A percentile compares a stretch with the other conserved stretches of the same genome.
Evolutionary conservation across 1,140 invertebrate species (phyloP).

Genomic region (Drosophila lowei): DNA sequence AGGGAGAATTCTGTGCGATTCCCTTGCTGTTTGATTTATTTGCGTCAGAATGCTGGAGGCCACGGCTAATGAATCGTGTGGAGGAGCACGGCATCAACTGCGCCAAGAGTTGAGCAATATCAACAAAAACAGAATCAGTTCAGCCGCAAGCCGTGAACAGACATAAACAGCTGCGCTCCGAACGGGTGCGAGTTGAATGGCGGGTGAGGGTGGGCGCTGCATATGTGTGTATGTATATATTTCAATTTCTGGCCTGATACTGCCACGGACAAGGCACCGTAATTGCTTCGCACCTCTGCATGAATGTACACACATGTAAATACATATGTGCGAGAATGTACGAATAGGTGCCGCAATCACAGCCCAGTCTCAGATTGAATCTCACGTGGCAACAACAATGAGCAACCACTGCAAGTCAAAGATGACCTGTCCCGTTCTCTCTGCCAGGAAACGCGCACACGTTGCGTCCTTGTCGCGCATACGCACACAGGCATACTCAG

Average conservation of each 20-base stretch:
- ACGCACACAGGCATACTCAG: slow-evolving; percentile 15
- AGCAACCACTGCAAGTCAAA: slow-evolving; percentile 27
- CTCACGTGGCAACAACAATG: slow-evolving; percentile 26
- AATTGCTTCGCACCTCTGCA: no score
- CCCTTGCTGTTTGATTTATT: slow-evolving; percentile 56
- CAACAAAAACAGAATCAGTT: slow-evolving; percentile 28
- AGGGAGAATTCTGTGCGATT: slow-evolving; percentile 10
- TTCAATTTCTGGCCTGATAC: slow-evolving; percentile 2
- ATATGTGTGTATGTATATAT: slow-evolving; percentile 5
- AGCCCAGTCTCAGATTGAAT: slow-evolving; percentile 7
- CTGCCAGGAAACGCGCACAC: slow-evolving; percentile 15
- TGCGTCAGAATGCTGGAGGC: slow-evolving; percentile 40
- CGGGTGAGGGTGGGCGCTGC: slow-evolving; percentile 6
- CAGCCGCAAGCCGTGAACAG: slow-evolving; percentile 36
- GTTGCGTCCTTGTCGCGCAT: slow-evolving; percentile 54
- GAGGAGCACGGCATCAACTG: slow-evolving; percentile 19
- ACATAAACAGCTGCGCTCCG: slow-evolving; percentile 56
- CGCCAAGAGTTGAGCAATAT: slow-evolving; percentile 24
- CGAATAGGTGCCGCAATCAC: slow-evolving; percentile 7
- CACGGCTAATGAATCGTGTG: slow-evolving; percentile 54
- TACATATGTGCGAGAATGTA: slow-evolving; percentile 13
- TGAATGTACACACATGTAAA: no score
- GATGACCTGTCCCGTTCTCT: slow-evolving; percentile 11
- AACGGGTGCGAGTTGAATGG: slow-evolving; percentile 44
- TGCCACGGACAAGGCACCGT: no score